Conservation (phyloP, 2,797 vertebrate species). For the Malurus splendens region DNA sequence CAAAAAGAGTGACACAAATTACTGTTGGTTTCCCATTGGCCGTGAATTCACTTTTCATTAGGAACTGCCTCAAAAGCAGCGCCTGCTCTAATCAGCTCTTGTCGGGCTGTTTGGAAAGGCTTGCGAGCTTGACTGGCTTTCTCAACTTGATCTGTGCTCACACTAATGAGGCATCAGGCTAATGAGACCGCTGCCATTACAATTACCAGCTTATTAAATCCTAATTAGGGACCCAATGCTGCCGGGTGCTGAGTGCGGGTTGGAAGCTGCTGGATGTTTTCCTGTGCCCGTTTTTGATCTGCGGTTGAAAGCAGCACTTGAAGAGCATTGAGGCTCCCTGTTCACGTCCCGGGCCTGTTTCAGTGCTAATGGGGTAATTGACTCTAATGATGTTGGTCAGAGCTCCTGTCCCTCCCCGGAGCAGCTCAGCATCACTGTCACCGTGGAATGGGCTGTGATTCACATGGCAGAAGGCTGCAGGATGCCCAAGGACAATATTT, state of each 20-base stretch:
- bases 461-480: constrained; percentile 1
- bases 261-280: background rate
- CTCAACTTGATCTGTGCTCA: constrained; percentile 28
- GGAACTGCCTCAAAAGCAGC: constrained; percentile 6
- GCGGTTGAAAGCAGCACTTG: background rate
- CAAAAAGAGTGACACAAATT: constrained; percentile 40
- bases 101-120: background rate
- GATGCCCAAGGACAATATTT: constrained; percentile 5
- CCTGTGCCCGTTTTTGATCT: background rate
- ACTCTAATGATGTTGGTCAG: constrained; percentile 23
- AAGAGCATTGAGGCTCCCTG: background rate
- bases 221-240: constrained; percentile 42
- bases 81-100: constrained; percentile 27
- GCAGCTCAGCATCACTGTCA: background rate
- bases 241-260: background rate
- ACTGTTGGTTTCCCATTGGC: constrained; percentile 29
- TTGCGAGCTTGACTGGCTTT: constrained; percentile 29
- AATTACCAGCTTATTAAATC: constrained; percentile 52
- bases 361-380: constrained; percentile 37
- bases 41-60: constrained; percentile 11
- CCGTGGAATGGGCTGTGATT: constrained; percentile 22
- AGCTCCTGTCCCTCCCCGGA: constrained; percentile 8
- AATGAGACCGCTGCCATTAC: constrained; percentile 39
- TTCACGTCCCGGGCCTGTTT: background rate
- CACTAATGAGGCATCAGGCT: constrained; percentile 37